These are phyloP conservation scores for Nephrocerus scutellatus DNA, from an alignment of 2,888 invertebrate genomes.

Conservation along the genomic window DNA sequence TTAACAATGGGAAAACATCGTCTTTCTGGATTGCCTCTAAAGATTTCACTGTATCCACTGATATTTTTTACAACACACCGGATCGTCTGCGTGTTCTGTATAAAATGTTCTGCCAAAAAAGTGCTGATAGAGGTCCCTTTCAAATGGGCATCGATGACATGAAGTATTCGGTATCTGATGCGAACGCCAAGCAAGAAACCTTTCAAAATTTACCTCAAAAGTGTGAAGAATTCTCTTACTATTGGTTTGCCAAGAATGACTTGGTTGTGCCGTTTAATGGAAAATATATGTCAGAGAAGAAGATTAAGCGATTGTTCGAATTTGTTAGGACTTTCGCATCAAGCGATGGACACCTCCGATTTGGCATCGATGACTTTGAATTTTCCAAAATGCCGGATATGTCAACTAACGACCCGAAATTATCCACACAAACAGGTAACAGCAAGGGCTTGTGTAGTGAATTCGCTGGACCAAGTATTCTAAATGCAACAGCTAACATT, in stretches of 20 bases:
- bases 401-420: constrained; percentile 27
- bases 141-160: constrained; percentile 41
- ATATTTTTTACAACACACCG: constrained; percentile 27
- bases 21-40: constrained; percentile 38
- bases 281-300: constrained; percentile 28
- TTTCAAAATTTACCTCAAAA: constrained; percentile 24
- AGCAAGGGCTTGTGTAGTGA: constrained; percentile 33
- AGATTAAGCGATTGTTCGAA: constrained; percentile 33
- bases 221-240: constrained; percentile 36
- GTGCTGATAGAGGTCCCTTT: constrained; percentile 30
- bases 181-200: constrained; percentile 14
- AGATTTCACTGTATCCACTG: constrained; percentile 32
- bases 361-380: constrained; percentile 40
- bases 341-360: constrained; percentile 24
- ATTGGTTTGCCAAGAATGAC: constrained; percentile 41
- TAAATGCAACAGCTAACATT: constrained; percentile 9
- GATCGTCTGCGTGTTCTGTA: constrained; percentile 33
- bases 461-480: constrained; percentile 34
- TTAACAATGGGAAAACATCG: constrained; percentile 12
- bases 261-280: constrained; percentile 39
- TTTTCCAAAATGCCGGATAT: constrained; percentile 36
- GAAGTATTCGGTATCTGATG: too few relatives aligned
- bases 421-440: constrained; percentile 34
- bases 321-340: constrained; percentile 28
- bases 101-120: constrained; percentile 39